Percentiles rank a stretch among this genome's conserved stretches.
These are phyloP conservation scores for Ambastaia sidthimunki DNA, from an alignment of 2,797 vertebrate species.

Conservation along the genomic window DNA sequence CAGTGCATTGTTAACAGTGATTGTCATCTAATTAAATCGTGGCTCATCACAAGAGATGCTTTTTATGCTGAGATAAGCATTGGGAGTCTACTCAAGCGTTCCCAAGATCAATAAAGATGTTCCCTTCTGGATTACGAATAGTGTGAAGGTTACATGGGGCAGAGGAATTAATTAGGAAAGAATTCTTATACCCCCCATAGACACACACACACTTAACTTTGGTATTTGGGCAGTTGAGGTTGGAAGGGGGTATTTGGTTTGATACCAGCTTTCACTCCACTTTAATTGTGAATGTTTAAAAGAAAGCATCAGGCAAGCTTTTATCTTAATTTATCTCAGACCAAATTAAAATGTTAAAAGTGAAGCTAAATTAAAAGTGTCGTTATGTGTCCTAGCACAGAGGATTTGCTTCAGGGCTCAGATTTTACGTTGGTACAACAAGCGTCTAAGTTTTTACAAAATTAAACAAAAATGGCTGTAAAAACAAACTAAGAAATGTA, in stretches of 20 bases:
- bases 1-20: slow-evolving; percentile 91
- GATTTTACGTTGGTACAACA: too few species aligned
- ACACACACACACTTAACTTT: slow-evolving; percentile 65
- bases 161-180: slow-evolving; percentile 92
- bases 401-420: background rate
- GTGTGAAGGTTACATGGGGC: slow-evolving; percentile 85
- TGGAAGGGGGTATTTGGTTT: slow-evolving; percentile 56
- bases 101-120: slow-evolving; percentile 93
- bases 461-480: too few species aligned
- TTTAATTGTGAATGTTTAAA: slow-evolving; percentile 64
- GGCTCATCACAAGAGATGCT: slow-evolving; percentile 89
- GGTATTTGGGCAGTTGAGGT: slow-evolving; percentile 58
- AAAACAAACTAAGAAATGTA: too few species aligned
- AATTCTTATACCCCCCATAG: slow-evolving; percentile 80
- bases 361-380: slow-evolving; percentile 46
- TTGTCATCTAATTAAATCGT: slow-evolving; percentile 99
- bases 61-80: slow-evolving; percentile 95
- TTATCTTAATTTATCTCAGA: slow-evolving; percentile 56
- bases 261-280: slow-evolving; percentile 52
- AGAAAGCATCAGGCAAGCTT: slow-evolving; percentile 41
- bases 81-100: slow-evolving; percentile 83
- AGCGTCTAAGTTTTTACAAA: too few species aligned
- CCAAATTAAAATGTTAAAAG: slow-evolving; percentile 56
- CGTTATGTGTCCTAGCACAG: slow-evolving; percentile 43
- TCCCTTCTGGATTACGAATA: slow-evolving; percentile 90